Percentiles rank a stretch among this genome's conserved stretches.
Conservation (phyloP, 2,113 vertebrate species). For the Thamnaconus septentrionalis region DNA sequence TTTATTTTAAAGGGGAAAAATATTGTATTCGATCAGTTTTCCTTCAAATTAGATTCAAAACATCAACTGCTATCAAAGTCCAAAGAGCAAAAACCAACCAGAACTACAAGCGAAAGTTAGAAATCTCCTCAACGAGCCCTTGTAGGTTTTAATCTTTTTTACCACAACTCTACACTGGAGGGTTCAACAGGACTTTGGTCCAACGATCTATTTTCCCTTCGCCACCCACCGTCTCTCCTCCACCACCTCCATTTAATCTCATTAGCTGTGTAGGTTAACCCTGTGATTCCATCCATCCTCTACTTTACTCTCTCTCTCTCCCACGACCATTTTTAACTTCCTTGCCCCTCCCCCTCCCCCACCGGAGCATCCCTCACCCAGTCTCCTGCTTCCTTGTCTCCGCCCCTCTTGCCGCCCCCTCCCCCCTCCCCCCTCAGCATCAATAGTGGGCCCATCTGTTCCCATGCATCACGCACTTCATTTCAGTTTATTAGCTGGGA, state of each 20-base stretch:
- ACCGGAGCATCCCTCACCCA: slow-evolving; percentile 58
- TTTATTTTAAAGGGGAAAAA: too few relatives aligned
- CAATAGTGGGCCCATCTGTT: slow-evolving; percentile 87
- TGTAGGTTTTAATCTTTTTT: too few relatives aligned
- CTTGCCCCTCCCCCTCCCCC: slow-evolving; percentile 17
- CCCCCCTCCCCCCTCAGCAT: slow-evolving; percentile 68
- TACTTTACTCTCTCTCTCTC: slow-evolving; percentile 21
- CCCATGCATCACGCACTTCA: slow-evolving; percentile 89
- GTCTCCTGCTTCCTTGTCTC: slow-evolving; percentile 52
- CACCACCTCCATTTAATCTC: slow-evolving; percentile 47
- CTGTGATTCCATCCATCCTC: not conserved
- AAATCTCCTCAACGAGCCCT: too few relatives aligned
- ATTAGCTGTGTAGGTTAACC: slow-evolving; percentile 29
- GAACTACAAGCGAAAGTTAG: too few relatives aligned
- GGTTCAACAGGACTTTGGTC: slow-evolving; percentile 17
- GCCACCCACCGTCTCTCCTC: slow-evolving; percentile 26
- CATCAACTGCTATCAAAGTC: too few relatives aligned
- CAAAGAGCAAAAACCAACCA: too few relatives aligned
- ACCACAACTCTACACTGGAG: not conserved
- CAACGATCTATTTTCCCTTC: slow-evolving; percentile 30
- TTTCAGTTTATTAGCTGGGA: slow-evolving; percentile 92
- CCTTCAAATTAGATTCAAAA: too few relatives aligned
- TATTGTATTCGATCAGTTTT: too few relatives aligned
- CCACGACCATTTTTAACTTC: not conserved
- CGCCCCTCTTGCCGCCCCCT: slow-evolving; percentile 53